These are phyloP conservation scores for Alaudala cheleensis DNA, from an alignment of 2,113 vertebrate genomes.

Conservation along the genomic window DNA sequence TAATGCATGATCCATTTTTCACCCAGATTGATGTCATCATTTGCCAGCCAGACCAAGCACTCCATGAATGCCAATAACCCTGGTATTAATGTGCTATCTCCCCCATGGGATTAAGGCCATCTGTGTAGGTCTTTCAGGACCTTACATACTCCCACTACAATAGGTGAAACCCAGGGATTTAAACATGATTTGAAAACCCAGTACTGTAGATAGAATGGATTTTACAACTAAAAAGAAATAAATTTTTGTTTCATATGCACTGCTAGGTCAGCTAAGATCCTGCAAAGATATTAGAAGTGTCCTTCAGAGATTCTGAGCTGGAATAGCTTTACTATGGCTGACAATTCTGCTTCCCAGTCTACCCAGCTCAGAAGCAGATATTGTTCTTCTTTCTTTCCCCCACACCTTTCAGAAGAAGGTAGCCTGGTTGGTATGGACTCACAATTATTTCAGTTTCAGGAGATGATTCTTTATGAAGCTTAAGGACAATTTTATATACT, in stretches of 20 bases:
- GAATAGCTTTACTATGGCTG: not conserved
- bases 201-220: not conserved
- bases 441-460: not conserved
- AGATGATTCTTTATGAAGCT: not conserved
- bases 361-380: not conserved
- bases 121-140: not conserved
- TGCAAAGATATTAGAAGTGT: not conserved
- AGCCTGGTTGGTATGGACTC: not conserved
- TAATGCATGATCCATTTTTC: constrained; percentile 37
- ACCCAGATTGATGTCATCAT: constrained; percentile 16
- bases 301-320: not conserved
- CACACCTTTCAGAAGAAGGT: not conserved
- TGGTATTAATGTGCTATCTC: not conserved
- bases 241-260: not conserved
- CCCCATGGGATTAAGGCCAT: not conserved
- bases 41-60: constrained; percentile 20
- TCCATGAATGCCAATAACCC: constrained; percentile 32
- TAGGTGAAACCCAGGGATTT: not conserved
- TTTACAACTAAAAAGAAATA: not conserved
- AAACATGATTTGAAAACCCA: not conserved
- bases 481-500: not conserved
- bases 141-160: not conserved
- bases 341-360: not conserved
- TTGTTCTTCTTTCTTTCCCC: not conserved
- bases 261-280: not conserved